A percentile compares a stretch with the other conserved stretches of the same genome.
Evolutionary conservation across 2,113 vertebrate species (phyloP).

Genomic region (Rhagologus leucostigma): DNA sequence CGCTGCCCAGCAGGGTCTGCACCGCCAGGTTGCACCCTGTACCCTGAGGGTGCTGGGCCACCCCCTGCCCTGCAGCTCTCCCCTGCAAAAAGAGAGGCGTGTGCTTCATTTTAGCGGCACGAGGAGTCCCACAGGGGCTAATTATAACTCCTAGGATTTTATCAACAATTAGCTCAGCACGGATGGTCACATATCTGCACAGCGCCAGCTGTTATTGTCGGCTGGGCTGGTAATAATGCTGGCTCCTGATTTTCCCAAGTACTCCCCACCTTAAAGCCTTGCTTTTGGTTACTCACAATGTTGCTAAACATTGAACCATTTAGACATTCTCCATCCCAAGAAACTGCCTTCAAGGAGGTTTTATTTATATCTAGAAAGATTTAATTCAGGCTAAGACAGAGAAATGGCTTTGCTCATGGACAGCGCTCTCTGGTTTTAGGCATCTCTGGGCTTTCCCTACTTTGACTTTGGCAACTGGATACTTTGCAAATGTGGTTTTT

Average conservation of each 20-base stretch:
- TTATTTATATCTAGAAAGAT: background rate
- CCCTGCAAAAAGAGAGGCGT: background rate
- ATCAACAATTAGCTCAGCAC: constrained; percentile 60
- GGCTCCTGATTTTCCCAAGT: background rate
- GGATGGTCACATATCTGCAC: constrained; percentile 43
- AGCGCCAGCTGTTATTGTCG: background rate
- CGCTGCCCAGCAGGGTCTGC: background rate
- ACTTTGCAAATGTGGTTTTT: background rate
- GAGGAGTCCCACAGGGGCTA: background rate
- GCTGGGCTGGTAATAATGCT: background rate
- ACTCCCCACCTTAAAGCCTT: background rate
- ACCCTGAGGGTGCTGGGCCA: background rate
- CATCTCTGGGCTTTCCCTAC: background rate
- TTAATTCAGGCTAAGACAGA: background rate
- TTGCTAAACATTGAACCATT: background rate
- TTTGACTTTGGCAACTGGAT: background rate
- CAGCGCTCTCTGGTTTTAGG: background rate
- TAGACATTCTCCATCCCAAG: background rate
- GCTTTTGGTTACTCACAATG: background rate
- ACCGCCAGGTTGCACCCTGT: rapidly evolving
- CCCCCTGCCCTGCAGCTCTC: background rate
- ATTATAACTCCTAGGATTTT: constrained; percentile 59
- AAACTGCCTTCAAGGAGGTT: background rate
- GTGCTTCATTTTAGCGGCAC: background rate
- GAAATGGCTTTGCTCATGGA: background rate